Evolutionary conservation across 2,113 vertebrate genomes (phyloP).

Genomic region (Monopterus albus): DNA sequence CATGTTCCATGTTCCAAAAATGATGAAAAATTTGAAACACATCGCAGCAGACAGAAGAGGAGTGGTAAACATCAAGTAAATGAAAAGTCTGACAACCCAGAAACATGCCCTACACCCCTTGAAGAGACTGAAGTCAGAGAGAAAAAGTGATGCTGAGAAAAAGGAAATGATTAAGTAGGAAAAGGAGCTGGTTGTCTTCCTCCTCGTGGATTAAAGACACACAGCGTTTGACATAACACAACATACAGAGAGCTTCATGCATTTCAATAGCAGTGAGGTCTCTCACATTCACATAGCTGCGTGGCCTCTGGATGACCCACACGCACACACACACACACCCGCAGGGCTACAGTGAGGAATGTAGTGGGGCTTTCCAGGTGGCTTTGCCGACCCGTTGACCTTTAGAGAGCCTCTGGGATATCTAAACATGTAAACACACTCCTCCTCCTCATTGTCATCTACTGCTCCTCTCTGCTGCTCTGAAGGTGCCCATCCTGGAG

Average conservation of each 20-base stretch:
- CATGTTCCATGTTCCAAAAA: too few relatives aligned
- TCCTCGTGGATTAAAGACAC: slow-evolving; percentile 14
- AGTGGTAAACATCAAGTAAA: background rate
- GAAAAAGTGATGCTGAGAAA: background rate
- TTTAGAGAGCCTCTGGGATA: slow-evolving; percentile 83
- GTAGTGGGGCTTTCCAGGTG: slow-evolving; percentile 53
- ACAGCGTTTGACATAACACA: background rate
- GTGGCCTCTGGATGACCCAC: slow-evolving; percentile 57
- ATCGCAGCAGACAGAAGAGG: background rate
- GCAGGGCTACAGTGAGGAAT: slow-evolving; percentile 66
- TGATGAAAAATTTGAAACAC: background rate
- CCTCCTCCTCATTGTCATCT: slow-evolving; percentile 41
- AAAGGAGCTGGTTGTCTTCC: background rate
- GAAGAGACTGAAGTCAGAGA: background rate
- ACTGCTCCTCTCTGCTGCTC: slow-evolving; percentile 13
- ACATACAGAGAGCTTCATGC: slow-evolving; percentile 22
- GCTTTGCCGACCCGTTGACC: slow-evolving; percentile 87
- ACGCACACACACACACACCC: slow-evolving; percentile 20
- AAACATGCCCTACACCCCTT: background rate
- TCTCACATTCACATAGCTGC: slow-evolving; percentile 18
- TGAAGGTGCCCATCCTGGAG: slow-evolving; percentile 30
- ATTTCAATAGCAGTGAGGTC: slow-evolving; percentile 27
- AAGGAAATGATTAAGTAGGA: background rate
- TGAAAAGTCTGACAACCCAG: background rate
- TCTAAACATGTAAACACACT: slow-evolving; percentile 86